Evolutionary conservation across 2,797 vertebrate species (phyloP).

Genomic region (Pantherophis vulpinus): DNA sequence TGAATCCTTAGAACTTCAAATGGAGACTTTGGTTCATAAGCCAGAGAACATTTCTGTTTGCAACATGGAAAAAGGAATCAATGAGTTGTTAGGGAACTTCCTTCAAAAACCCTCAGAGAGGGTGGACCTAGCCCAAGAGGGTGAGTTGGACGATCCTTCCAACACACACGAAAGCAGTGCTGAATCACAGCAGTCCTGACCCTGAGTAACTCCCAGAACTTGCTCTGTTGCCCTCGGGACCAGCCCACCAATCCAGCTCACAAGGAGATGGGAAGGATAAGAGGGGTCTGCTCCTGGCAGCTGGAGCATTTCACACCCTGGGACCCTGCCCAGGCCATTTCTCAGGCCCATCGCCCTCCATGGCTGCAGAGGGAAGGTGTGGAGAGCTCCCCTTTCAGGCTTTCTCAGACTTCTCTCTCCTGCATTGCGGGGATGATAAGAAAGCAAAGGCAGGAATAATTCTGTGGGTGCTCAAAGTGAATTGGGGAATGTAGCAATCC

Average conservation of each 20-base stretch:
- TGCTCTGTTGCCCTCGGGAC: background rate
- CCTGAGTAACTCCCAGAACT: background rate
- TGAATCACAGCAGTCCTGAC: background rate
- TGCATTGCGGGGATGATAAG: background rate
- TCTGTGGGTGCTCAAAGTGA: background rate
- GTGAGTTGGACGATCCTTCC: background rate
- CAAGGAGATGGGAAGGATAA: accelerated
- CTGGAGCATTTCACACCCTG: background rate
- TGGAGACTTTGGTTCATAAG: background rate
- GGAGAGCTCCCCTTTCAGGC: background rate
- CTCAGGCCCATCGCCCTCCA: background rate
- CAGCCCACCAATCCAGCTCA: background rate
- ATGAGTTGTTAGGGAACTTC: background rate
- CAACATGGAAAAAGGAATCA: background rate
- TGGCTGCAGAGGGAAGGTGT: background rate
- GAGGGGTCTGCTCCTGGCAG: too few relatives aligned
- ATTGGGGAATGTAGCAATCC: background rate
- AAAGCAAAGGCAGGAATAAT: background rate
- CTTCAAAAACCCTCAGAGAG: background rate
- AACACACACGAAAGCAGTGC: background rate
- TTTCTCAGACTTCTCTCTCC: background rate
- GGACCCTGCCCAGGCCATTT: background rate
- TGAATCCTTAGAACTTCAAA: background rate
- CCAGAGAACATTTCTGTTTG: background rate
- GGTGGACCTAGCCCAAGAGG: background rate